Percentiles rank a stretch among this genome's conserved stretches.
phyloP scores from a whole-genome alignment of 2,888 invertebrate species.

The Bellardia pandia region DNA sequence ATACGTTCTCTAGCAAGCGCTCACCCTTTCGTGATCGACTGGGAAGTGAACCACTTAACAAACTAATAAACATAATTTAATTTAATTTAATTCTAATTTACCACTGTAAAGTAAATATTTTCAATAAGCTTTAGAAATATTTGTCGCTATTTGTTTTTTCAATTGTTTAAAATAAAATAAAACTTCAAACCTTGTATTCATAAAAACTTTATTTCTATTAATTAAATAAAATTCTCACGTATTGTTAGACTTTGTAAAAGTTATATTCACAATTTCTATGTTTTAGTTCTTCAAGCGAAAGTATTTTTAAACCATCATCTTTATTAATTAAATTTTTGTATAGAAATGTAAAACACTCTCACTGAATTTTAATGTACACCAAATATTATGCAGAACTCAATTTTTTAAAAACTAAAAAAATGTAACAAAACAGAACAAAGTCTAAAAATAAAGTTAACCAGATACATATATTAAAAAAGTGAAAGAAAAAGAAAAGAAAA shows the following conservation, averaged over 20 bases:
- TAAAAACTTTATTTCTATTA: not conserved
- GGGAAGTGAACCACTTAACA: too few species aligned
- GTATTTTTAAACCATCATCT: slow-evolving; percentile 2
- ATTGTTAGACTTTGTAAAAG: not conserved
- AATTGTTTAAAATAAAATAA: too few species aligned
- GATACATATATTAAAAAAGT: slow-evolving; percentile 9
- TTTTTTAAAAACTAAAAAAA: not conserved
- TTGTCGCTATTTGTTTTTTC: too few species aligned
- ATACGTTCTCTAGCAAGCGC: too few species aligned
- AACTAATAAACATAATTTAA: too few species aligned
- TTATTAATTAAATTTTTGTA: not conserved
- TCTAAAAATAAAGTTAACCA: not conserved
- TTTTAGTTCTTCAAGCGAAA: slow-evolving; percentile 36
- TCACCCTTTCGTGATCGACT: too few species aligned
- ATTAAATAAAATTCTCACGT: slow-evolving; percentile 37
- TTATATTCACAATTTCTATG: not conserved
- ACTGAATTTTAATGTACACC: slow-evolving; percentile 16
- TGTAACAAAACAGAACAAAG: not conserved
- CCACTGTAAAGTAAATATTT: too few species aligned
- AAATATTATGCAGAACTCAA: slow-evolving; percentile 15
- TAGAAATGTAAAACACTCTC: slow-evolving; percentile 18
- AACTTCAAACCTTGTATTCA: not conserved
- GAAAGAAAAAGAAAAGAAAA: slow-evolving; percentile 49
- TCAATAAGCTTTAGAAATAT: too few species aligned
- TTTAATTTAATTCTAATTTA: too few species aligned